Evolutionary conservation across 2,888 invertebrate species (phyloP), one percentile per base, ranked within the genome.

Genomic region (Idaea biselata): DNA sequence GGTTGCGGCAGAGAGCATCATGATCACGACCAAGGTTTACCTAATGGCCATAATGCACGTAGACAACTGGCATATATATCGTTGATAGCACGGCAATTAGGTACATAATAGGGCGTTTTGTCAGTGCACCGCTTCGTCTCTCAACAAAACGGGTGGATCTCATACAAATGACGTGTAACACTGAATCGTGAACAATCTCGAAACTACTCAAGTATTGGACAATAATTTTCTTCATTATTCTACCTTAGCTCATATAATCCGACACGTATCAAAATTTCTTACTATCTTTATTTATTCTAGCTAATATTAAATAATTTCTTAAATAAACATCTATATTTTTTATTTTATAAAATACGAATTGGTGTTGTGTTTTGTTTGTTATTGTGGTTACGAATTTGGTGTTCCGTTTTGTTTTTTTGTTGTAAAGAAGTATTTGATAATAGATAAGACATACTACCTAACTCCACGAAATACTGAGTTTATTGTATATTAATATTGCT

Each of bases 211-310:
- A 66, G 76, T 78, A 80, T 72, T 79, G 79, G 81, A 85, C 82
- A 76, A 75, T 66, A 71, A 72, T 73, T 75, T 73, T 69, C 73
- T 71, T 73, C 68, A 67, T 65, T 72, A 73, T 67, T 44, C 70
- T 81, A 82, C 77, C 72, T 77, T 75, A 78, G 69, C 74, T 67
- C 67, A 71, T 69, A 73, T 71, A 76, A 77, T 80, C 79, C 78
- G 79, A 81, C 67, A 67, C 69, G 87, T 88, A 88, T 87, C 86
- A 88, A 88, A 88, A 87, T 78, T 44, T 81, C 80, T 81, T 84
- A 80, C 69, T 71, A 75, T 71, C 71, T 77, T 76, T 64, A 84
- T 86, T 82, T 81, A 83, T 78, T 82, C 84, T 86, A 83, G 77
- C 84, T 87, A 87, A 79, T 71, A 74, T 73, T 69, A 72, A 73